These are phyloP conservation scores for Pseudoatta argentina DNA, from an alignment of 1,140 invertebrate genomes.

Conservation along the genomic window DNA sequence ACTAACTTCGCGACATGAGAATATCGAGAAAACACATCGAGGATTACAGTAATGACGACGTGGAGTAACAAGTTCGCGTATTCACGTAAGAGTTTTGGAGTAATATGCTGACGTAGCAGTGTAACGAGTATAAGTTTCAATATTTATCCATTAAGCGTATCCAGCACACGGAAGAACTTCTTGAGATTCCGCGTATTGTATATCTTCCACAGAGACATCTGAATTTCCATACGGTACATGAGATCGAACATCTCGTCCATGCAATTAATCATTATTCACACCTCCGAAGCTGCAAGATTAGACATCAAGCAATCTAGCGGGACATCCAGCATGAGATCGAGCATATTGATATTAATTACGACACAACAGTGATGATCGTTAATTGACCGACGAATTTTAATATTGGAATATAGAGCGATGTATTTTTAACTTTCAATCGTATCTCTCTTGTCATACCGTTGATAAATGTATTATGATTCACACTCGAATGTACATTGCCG, in stretches of 20 bases:
- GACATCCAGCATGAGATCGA: slow-evolving; percentile 90
- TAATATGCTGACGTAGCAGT: slow-evolving; percentile 40
- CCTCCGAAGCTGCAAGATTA: slow-evolving; percentile 87
- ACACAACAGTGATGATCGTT: neutral
- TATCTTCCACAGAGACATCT: slow-evolving; percentile 89
- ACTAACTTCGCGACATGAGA: neutral
- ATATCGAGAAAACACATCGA: slow-evolving; percentile 20
- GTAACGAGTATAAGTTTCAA: slow-evolving; percentile 54
- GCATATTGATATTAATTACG: slow-evolving; percentile 86
- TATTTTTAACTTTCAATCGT: slow-evolving; percentile 14
- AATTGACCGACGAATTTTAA: neutral
- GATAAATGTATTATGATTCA: slow-evolving; percentile 17
- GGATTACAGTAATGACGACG: slow-evolving; percentile 46
- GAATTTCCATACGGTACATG: slow-evolving; percentile 88
- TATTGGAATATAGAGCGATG: neutral
- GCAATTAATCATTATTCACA: slow-evolving; percentile 87
- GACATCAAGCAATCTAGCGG: slow-evolving; percentile 88
- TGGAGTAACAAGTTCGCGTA: slow-evolving; percentile 31
- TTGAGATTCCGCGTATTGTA: slow-evolving; percentile 87
- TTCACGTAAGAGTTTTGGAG: slow-evolving; percentile 20
- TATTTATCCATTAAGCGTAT: slow-evolving; percentile 78
- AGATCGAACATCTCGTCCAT: slow-evolving; percentile 88
- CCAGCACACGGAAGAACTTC: slow-evolving; percentile 85
- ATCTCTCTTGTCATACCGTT: neutral
- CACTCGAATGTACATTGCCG: neutral